Evolutionary conservation across 1,140 invertebrate species (phyloP).

Genomic region (Drosophila kohkoa): DNA sequence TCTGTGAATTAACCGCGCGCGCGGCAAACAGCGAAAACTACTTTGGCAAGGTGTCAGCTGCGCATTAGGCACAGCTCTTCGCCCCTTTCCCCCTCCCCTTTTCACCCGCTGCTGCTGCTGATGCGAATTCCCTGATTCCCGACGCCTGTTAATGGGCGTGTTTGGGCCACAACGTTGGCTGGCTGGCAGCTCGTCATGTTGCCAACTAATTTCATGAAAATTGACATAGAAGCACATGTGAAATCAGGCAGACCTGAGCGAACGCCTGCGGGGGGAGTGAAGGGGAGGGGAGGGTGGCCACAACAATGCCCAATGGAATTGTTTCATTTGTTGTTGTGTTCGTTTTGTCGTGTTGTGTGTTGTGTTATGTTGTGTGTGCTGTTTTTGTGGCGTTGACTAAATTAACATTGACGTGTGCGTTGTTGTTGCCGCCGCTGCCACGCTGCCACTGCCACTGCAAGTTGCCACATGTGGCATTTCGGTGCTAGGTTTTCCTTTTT

Average conservation of each 20-base stretch:
- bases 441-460: slow-evolving; percentile 27
- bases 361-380: slow-evolving; percentile 37
- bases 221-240: slow-evolving; percentile 83
- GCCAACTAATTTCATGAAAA: slow-evolving; percentile 83
- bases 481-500: slow-evolving; percentile 20
- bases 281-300: slow-evolving; percentile 14
- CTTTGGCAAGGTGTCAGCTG: slow-evolving; percentile 80
- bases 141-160: slow-evolving; percentile 69
- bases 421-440: slow-evolving; percentile 47
- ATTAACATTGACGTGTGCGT: slow-evolving; percentile 78
- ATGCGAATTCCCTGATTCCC: slow-evolving; percentile 22
- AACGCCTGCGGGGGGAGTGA: neutral
- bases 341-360: slow-evolving; percentile 46
- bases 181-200: slow-evolving; percentile 82
- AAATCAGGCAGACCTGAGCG: slow-evolving; percentile 53
- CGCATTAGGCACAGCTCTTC: slow-evolving; percentile 58
- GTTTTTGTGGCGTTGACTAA: slow-evolving; percentile 75
- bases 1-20: slow-evolving; percentile 57
- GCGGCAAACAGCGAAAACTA: slow-evolving; percentile 73
- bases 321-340: slow-evolving; percentile 53
- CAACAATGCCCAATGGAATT: slow-evolving; percentile 83
- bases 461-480: slow-evolving; percentile 72
- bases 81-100: neutral
- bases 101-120: neutral
- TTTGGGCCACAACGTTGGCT: slow-evolving; percentile 37